A percentile compares a stretch with the other conserved stretches of the same genome.
phyloP scores from a whole-genome alignment of 1,140 invertebrate species.

The Temnothorax curvispinosus region DNA sequence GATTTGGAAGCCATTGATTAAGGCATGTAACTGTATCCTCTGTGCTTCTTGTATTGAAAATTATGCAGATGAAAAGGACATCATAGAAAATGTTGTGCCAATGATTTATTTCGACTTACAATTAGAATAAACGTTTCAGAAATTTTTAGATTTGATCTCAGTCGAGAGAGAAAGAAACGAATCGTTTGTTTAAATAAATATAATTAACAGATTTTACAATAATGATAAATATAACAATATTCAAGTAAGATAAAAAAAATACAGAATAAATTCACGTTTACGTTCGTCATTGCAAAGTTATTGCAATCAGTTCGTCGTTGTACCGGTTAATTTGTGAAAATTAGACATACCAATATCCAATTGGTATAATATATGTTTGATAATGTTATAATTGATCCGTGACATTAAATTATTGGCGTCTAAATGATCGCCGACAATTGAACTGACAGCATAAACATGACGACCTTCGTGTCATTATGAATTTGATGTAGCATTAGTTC shows the following conservation, averaged over 20 bases:
- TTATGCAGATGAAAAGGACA: background rate
- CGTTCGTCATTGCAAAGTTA: background rate
- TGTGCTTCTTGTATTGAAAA: background rate
- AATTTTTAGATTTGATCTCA: background rate
- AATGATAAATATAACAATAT: background rate
- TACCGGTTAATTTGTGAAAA: conserved; percentile 26
- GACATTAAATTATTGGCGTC: conserved; percentile 24
- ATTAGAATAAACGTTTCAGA: background rate
- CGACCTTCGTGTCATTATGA: conserved; percentile 37
- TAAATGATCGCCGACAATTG: conserved; percentile 23
- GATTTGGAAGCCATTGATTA: conserved; percentile 35
- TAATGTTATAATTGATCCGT: conserved; percentile 35
- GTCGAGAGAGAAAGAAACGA: no score
- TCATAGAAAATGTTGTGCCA: background rate
- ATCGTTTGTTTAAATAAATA: conserved; percentile 1
- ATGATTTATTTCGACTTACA: background rate
- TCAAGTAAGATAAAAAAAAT: background rate
- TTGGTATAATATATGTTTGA: conserved; percentile 59
- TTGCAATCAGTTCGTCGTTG: background rate
- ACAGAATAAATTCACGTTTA: background rate
- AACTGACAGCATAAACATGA: conserved; percentile 37
- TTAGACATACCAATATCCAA: conserved; percentile 49
- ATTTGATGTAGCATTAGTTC: conserved; percentile 17
- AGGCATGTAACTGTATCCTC: background rate
- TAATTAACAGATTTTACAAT: background rate